Evolutionary conservation across 2,888 invertebrate species (phyloP).

Genomic region (Meloe dianella): DNA sequence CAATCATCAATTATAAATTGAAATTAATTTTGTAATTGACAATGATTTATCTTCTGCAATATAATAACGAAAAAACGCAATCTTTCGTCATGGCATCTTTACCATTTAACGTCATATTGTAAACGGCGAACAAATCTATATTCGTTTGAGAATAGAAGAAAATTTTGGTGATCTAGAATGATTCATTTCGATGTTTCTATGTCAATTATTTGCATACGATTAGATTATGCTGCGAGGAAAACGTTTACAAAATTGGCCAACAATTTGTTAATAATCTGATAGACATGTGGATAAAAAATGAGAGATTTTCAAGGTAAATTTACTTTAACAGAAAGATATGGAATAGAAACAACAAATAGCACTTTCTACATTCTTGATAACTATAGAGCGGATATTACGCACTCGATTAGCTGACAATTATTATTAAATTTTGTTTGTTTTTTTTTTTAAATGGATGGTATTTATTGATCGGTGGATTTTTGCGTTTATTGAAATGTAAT

Average conservation of each 20-base stretch:
- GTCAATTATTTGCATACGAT: not conserved
- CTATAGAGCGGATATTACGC: not conserved
- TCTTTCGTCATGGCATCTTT: not conserved
- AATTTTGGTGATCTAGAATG: not conserved
- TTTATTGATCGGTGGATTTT: no score
- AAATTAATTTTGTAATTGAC: constrained; percentile 10
- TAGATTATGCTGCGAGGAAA: not conserved
- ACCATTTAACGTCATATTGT: not conserved
- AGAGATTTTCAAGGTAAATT: constrained; percentile 31
- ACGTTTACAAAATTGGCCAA: constrained; percentile 17
- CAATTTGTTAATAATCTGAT: not conserved
- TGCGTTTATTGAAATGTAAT: no score
- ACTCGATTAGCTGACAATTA: not conserved
- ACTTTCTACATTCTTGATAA: constrained; percentile 9
- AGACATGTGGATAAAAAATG: constrained; percentile 25
- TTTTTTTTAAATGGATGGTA: not conserved
- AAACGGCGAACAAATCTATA: not conserved
- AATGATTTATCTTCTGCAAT: constrained; percentile 1
- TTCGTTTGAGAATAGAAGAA: not conserved
- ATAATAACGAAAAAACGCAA: not conserved
- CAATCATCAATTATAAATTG: constrained; percentile 9
- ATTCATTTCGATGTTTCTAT: not conserved
- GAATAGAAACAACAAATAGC: constrained; percentile 15
- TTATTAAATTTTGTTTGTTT: no score
- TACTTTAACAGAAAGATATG: constrained; percentile 14